Evolutionary conservation across 2,888 invertebrate genomes (phyloP).

Genomic region (Zygaena filipendulae): DNA sequence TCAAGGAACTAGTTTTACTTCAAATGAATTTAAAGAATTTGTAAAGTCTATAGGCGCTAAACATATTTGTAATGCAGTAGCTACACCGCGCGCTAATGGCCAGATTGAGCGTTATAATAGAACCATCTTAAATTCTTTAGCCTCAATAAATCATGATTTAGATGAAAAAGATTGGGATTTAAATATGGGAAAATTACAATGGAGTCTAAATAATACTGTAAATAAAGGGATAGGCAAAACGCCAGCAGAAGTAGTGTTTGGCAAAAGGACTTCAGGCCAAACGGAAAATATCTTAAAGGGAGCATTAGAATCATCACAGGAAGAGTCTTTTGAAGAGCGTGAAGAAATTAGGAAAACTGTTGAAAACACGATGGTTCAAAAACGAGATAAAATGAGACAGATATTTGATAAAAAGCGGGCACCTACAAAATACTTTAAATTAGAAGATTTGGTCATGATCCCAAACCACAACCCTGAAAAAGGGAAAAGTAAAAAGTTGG

Average conservation of each 20-base stretch:
- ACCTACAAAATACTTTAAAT: slow-evolving; percentile 5
- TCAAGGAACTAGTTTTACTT: slow-evolving; percentile 12
- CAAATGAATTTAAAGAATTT: slow-evolving; percentile 10
- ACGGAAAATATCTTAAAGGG: slow-evolving; percentile 6
- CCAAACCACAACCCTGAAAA: slow-evolving; percentile 9
- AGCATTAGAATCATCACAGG: not conserved
- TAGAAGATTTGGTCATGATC: slow-evolving; percentile 14
- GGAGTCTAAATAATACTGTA: slow-evolving; percentile 12
- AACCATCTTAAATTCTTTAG: not conserved
- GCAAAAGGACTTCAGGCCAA: slow-evolving; percentile 1
- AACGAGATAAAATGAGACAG: slow-evolving; percentile 4
- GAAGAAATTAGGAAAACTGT: no score
- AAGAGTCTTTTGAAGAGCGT: not conserved
- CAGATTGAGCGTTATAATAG: not conserved
- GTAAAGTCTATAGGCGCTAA: slow-evolving; percentile 5
- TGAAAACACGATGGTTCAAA: slow-evolving; percentile 1
- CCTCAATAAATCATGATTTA: not conserved
- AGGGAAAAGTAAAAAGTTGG: slow-evolving; percentile 15
- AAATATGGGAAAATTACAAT: slow-evolving; percentile 7
- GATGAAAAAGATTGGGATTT: slow-evolving; percentile 9
- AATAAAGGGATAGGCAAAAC: slow-evolving; percentile 3
- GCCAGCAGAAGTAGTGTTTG: slow-evolving; percentile 2
- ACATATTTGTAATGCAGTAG: slow-evolving; percentile 5
- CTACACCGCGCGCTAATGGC: slow-evolving; percentile 1
- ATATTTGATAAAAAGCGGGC: slow-evolving; percentile 7